Conservation (phyloP, 2,113 vertebrate genomes). For the Glaucomys volans region DNA sequence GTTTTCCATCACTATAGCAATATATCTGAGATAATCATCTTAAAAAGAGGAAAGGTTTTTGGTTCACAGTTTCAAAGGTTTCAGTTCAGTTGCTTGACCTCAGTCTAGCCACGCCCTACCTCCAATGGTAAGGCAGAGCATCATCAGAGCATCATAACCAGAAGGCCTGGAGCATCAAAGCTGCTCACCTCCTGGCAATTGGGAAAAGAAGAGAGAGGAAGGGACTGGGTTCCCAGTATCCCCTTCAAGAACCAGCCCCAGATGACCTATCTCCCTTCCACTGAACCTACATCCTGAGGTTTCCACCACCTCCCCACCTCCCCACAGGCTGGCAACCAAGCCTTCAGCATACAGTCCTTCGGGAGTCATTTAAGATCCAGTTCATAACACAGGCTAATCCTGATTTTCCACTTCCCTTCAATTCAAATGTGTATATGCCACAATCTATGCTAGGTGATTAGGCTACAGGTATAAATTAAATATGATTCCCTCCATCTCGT, state of each 20-base stretch:
- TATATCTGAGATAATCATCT: background rate
- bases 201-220: background rate
- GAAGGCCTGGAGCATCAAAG: fast-evolving
- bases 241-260: fast-evolving
- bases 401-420: background rate
- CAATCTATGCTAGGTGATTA: background rate
- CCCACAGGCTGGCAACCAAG: background rate
- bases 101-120: no score
- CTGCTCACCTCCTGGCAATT: background rate
- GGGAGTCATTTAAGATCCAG: background rate
- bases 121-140: background rate
- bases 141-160: background rate
- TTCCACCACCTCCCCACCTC: background rate
- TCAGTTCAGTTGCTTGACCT: no score
- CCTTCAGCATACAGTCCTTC: background rate
- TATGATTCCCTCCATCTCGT: background rate
- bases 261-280: no score
- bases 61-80: background rate
- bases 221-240: no score
- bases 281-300: no score
- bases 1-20: background rate
- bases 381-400: background rate
- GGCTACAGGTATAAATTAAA: background rate
- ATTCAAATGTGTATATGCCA: background rate
- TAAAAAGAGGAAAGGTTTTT: background rate